These are phyloP conservation scores for Elgaria multicarinata DNA, from an alignment of 2,113 vertebrate species.

Conservation along the genomic window DNA sequence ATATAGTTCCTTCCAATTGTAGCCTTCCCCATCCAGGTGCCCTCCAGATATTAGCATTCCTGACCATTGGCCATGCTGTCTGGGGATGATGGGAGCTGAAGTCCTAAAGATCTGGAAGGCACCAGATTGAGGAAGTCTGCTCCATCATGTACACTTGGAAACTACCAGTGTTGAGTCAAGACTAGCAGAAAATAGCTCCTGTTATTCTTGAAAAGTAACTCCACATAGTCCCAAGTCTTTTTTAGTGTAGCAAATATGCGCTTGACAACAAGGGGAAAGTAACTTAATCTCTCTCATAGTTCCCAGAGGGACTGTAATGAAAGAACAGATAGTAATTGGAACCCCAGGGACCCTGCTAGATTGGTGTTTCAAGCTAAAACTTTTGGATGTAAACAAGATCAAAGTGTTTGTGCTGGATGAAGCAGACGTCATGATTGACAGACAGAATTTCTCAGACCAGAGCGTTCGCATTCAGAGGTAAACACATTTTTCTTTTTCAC, in stretches of 20 bases:
- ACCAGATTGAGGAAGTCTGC: too few species aligned
- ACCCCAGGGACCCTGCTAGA: conserved; percentile 78
- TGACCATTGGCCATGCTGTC: too few species aligned
- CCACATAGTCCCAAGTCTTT: background rate
- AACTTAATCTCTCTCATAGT: conserved; percentile 56
- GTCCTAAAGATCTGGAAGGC: too few species aligned
- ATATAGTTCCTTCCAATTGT: too few species aligned
- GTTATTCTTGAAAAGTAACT: background rate
- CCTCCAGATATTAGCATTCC: too few species aligned
- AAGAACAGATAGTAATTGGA: conserved; percentile 80
- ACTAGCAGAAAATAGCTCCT: background rate
- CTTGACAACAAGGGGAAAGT: background rate
- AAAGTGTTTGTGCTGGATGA: conserved; percentile 79
- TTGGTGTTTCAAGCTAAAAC: conserved; percentile 79
- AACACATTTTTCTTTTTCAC: background rate
- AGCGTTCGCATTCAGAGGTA: conserved; percentile 81
- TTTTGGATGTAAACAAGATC: conserved; percentile 70
- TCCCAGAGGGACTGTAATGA: conserved; percentile 28
- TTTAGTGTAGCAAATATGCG: background rate
- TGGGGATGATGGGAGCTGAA: too few species aligned
- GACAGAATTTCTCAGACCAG: conserved; percentile 75
- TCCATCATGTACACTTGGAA: background rate
- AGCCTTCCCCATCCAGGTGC: too few species aligned
- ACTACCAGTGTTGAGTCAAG: background rate
- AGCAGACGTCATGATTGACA: conserved; percentile 80